Evolutionary conservation across 2,113 vertebrate species (phyloP).

Genomic region (Neomonachus schauinslandi): DNA sequence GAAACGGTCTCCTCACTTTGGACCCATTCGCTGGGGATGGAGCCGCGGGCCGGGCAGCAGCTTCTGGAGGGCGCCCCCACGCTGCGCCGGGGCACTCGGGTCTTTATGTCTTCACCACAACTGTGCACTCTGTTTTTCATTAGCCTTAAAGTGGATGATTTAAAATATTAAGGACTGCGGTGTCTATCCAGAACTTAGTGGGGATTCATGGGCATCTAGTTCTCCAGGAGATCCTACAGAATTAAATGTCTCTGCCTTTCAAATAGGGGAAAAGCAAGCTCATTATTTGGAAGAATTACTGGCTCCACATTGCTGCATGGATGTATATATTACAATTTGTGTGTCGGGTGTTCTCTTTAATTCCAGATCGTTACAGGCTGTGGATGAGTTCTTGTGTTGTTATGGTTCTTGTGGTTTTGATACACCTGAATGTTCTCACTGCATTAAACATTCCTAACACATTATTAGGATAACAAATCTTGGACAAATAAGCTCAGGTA

Average conservation of each 20-base stretch:
- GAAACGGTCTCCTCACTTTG: rapidly evolving
- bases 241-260: not conserved
- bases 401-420: not conserved
- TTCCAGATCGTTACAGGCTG: not conserved
- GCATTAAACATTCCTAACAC: not conserved
- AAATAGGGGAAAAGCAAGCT: not conserved
- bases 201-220: not conserved
- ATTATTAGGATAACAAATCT: constrained; percentile 63
- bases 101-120: not conserved
- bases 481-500: constrained; percentile 39
- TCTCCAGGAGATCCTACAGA: not conserved
- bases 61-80: rapidly evolving
- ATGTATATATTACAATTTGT: not conserved
- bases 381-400: not conserved
- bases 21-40: rapidly evolving
- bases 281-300: not conserved
- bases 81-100: rapidly evolving
- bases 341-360: not conserved
- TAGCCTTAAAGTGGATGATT: not conserved
- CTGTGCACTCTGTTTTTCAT: rapidly evolving
- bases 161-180: not conserved
- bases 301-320: not conserved
- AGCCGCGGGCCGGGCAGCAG: rapidly evolving
- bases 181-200: not conserved
- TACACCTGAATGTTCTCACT: constrained; percentile 57